phyloP scores from a whole-genome alignment of 2,888 invertebrate genomes.

The Dendrolimus houi region DNA sequence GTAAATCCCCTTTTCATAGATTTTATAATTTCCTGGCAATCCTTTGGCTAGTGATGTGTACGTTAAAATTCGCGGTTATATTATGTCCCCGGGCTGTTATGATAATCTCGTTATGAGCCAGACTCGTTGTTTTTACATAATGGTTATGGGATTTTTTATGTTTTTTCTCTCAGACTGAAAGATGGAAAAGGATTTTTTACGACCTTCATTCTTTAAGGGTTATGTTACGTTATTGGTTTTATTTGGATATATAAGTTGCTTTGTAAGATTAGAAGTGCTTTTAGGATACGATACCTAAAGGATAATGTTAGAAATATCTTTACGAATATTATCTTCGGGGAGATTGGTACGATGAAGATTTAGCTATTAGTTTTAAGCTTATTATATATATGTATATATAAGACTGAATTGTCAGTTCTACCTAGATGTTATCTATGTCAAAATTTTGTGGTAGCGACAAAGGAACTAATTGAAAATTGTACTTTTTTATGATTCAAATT shows the following conservation, averaged over 20 bases:
- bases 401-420: no score
- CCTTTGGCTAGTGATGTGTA: not conserved
- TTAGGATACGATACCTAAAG: not conserved
- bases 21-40: not conserved
- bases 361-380: no score
- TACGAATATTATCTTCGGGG: no score
- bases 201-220: conserved; percentile 3
- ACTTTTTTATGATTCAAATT: no score
- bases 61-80: conserved; percentile 1
- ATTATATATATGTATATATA: no score
- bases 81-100: conserved; percentile 29
- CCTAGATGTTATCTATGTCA: no score
- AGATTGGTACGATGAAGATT: no score
- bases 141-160: conserved; percentile 32
- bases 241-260: not conserved
- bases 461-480: no score
- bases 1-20: not conserved
- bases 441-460: no score
- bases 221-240: not conserved
- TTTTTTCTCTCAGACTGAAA: conserved; percentile 5
- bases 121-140: conserved; percentile 60
- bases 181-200: conserved; percentile 16
- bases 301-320: no score
- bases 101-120: conserved; percentile 65
- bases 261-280: not conserved